A percentile compares a stretch with the other conserved stretches of the same genome.
Evolutionary conservation across 2,113 vertebrate genomes (phyloP).

Genomic region (Mormyrus lacerda): DNA sequence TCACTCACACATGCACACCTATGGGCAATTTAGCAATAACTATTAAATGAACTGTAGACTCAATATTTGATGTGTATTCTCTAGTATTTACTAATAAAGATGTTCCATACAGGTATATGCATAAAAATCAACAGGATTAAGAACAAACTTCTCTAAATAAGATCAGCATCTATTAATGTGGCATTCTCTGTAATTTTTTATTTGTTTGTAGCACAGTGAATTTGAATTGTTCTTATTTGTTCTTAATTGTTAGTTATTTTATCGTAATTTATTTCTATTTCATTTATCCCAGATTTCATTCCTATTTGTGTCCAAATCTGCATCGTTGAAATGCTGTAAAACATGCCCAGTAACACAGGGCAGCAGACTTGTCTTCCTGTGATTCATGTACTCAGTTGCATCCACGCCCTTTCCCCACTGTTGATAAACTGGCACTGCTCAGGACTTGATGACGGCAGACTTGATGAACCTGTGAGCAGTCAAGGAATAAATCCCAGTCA

Average conservation of each 20-base stretch:
- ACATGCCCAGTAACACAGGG: background rate
- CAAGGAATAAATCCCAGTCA: constrained; percentile 4
- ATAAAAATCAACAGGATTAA: background rate
- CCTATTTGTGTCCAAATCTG: background rate
- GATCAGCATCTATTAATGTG: background rate
- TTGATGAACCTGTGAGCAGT: background rate
- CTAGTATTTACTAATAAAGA: background rate
- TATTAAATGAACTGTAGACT: background rate
- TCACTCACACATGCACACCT: too few relatives aligned
- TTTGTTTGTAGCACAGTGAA: background rate
- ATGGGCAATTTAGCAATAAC: background rate
- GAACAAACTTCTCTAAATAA: background rate
- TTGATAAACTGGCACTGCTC: constrained; percentile 2
- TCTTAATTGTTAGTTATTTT: background rate
- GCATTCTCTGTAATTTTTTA: background rate
- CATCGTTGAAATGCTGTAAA: background rate
- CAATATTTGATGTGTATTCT: background rate
- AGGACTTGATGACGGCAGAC: background rate
- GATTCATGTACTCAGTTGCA: background rate
- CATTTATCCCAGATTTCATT: background rate
- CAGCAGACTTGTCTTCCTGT: background rate
- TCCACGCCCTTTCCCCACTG: background rate
- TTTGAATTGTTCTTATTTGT: background rate
- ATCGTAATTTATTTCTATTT: background rate
- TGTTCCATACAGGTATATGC: background rate